phyloP scores from a whole-genome alignment of 2,797 vertebrate genomes.

The Helostoma temminkii region DNA sequence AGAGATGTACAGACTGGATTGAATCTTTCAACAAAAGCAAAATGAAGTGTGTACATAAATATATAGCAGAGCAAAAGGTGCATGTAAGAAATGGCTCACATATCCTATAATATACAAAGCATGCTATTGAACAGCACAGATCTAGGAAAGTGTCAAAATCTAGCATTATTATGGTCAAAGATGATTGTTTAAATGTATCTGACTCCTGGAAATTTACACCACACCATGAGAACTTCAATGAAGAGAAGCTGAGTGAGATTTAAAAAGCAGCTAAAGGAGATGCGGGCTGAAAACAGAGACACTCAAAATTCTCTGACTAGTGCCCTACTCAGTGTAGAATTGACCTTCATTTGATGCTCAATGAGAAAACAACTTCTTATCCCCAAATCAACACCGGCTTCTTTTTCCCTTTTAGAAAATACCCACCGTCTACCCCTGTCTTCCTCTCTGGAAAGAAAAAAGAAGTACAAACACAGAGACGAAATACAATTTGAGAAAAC shows the following conservation, averaged over 20 bases:
- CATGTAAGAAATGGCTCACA: conserved; percentile 13
- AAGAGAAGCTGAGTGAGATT: conserved; percentile 45
- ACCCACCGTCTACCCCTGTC: neutral
- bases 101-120: conserved; percentile 34
- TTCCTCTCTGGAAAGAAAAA: conserved; percentile 22
- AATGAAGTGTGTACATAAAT: conserved; percentile 19
- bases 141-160: conserved; percentile 33
- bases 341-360: conserved; percentile 71
- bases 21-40: conserved; percentile 45
- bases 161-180: conserved; percentile 41
- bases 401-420: conserved; percentile 6
- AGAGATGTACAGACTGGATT: conserved; percentile 35
- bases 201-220: conserved; percentile 40
- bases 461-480: conserved; percentile 14
- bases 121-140: conserved; percentile 21
- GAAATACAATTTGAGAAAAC: conserved; percentile 40
- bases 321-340: conserved; percentile 30
- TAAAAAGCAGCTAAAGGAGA: conserved; percentile 46
- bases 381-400: conserved; percentile 38
- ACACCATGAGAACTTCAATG: conserved; percentile 28
- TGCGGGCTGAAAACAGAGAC: conserved; percentile 65
- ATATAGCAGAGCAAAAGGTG: neutral
- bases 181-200: conserved; percentile 53
- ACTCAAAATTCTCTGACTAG: conserved; percentile 65
- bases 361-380: conserved; percentile 59